A percentile compares a stretch with the other conserved stretches of the same genome.
phyloP scores from a whole-genome alignment of 1,140 invertebrate species.

The Leptinotarsa defecta region DNA sequence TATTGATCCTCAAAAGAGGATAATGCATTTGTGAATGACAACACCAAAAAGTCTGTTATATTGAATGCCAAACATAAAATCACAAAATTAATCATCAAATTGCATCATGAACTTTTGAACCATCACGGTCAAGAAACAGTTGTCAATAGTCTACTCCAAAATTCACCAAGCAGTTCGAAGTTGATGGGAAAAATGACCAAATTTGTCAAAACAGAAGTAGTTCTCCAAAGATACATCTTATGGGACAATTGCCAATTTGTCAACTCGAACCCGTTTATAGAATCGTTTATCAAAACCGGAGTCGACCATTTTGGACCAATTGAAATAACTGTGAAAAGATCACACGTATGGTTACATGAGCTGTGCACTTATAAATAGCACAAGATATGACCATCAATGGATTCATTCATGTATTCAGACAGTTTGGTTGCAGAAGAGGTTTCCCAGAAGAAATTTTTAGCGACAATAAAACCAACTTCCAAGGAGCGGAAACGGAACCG shows the following conservation, averaged over 20 bases:
- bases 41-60: not conserved
- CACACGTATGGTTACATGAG: not conserved
- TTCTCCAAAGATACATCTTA: not conserved
- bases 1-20: not conserved
- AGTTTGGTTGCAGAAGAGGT: too few relatives aligned
- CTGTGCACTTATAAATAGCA: too few relatives aligned
- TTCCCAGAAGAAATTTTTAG: not conserved
- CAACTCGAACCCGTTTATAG: too few relatives aligned
- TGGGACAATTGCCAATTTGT: not conserved
- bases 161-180: not conserved
- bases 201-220: not conserved
- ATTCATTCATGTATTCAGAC: too few relatives aligned
- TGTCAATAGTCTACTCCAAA: not conserved
- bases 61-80: not conserved
- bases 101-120: not conserved
- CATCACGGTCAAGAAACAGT: not conserved
- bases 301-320: not conserved
- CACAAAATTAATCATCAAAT: not conserved
- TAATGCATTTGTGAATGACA: not conserved
- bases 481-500: too few relatives aligned
- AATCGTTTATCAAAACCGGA: not conserved
- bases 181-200: not conserved
- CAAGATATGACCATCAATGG: too few relatives aligned
- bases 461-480: too few relatives aligned
- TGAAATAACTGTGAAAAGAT: not conserved